These are phyloP conservation scores for Calidris pugnax DNA, from an alignment of 2,113 vertebrate genomes.

Conservation along the genomic window DNA sequence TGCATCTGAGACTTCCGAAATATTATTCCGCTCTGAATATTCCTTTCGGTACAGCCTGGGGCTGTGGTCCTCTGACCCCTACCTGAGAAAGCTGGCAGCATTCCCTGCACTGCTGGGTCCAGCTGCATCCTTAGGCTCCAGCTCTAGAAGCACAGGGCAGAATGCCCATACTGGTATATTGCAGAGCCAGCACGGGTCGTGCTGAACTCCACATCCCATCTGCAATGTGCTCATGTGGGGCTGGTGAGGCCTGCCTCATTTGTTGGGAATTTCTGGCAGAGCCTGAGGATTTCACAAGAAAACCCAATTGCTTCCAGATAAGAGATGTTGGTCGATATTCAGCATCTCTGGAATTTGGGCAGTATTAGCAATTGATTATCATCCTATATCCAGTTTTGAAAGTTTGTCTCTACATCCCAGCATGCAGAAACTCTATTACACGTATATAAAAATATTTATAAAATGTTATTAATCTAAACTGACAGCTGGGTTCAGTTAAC, in stretches of 20 bases:
- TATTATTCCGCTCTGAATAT: not conserved
- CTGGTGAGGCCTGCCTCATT: not conserved
- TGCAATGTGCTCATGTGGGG: accelerated
- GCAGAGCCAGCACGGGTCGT: not conserved
- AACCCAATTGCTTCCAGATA: not conserved
- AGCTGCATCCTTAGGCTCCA: not conserved
- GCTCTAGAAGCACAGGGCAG: not conserved
- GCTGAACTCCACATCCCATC: not conserved
- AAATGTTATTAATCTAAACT: not conserved
- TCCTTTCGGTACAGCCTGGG: not conserved
- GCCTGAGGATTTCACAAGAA: not conserved
- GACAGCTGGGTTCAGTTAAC: not conserved
- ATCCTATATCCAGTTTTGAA: not conserved
- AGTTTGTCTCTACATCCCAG: not conserved
- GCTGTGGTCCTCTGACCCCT: not conserved
- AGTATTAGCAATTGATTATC: not conserved
- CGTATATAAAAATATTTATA: not conserved
- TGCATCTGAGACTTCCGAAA: not conserved
- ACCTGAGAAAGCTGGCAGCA: not conserved
- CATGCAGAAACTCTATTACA: not conserved
- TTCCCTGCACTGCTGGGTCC: not conserved
- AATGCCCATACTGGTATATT: not conserved
- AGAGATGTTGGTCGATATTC: not conserved
- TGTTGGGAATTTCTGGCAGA: not conserved
- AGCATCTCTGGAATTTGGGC: not conserved